Conservation (phyloP, 2,888 invertebrate species). For the Neuroscelio doddi region DNA sequence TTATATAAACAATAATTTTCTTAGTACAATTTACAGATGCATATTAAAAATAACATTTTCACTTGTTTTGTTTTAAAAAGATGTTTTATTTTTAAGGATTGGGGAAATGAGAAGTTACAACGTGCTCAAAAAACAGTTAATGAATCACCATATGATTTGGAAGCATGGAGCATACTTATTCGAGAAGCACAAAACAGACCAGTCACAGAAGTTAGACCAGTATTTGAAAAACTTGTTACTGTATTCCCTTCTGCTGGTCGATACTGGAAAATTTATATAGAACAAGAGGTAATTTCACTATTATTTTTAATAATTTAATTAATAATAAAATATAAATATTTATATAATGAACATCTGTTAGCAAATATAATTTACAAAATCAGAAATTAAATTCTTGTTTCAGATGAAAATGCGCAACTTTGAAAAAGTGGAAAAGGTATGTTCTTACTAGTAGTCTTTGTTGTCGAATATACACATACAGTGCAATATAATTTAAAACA, state of each 20-base stretch:
- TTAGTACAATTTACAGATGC: too few species aligned
- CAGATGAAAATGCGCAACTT: slow-evolving; percentile 98
- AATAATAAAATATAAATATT: too few species aligned
- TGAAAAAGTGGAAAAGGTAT: slow-evolving; percentile 99
- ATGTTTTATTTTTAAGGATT: slow-evolving; percentile 78
- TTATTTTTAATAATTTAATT: too few species aligned
- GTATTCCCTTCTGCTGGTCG: slow-evolving; percentile 97
- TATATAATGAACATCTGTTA: too few species aligned
- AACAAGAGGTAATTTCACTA: slow-evolving; percentile 95
- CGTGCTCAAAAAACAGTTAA: slow-evolving; percentile 90
- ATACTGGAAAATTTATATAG: slow-evolving; percentile 99
- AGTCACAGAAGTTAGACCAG: slow-evolving; percentile 89
- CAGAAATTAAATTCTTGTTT: slow-evolving; percentile 68
- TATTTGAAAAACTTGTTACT: slow-evolving; percentile 94
- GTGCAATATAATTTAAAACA: slow-evolving; percentile 21
- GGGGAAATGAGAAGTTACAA: slow-evolving; percentile 89
- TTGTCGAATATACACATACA: slow-evolving; percentile 10
- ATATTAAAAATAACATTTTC: not conserved
- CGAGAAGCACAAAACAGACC: slow-evolving; percentile 92
- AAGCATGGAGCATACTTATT: slow-evolving; percentile 97
- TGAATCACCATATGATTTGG: slow-evolving; percentile 93
- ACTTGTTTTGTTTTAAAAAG: not conserved
- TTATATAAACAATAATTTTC: too few species aligned
- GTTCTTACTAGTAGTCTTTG: slow-evolving; percentile 66
- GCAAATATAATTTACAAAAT: not conserved